These are phyloP conservation scores for Bradynema listronoti DNA, from an alignment of 1,140 invertebrate species.

Conservation along the genomic window DNA sequence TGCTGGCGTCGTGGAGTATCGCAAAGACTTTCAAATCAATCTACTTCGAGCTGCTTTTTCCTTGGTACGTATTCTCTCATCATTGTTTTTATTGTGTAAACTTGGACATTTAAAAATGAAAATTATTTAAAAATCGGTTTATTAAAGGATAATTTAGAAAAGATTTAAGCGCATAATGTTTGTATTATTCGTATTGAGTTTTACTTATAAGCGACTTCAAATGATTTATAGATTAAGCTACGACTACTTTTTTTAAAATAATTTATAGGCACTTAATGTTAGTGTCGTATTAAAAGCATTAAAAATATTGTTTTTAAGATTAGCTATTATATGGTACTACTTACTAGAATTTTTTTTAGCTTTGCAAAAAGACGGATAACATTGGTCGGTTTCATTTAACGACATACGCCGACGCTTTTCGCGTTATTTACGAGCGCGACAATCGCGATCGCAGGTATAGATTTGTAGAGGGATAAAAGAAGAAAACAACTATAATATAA, in stretches of 20 bases:
- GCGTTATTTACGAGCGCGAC: constrained; percentile 39
- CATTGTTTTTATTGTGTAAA: neutral
- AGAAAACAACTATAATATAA: constrained; percentile 2
- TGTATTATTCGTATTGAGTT: neutral
- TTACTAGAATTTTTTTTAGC: constrained; percentile 28
- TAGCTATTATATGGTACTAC: too few species aligned
- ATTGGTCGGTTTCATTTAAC: constrained; percentile 38
- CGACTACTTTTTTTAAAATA: too few species aligned
- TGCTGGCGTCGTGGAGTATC: constrained; percentile 22
- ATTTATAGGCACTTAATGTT: too few species aligned
- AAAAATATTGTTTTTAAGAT: too few species aligned
- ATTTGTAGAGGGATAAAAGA: constrained; percentile 12
- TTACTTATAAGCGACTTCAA: too few species aligned
- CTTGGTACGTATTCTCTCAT: constrained; percentile 27
- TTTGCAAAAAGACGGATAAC: constrained; percentile 48
- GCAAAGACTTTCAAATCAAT: constrained; percentile 46
- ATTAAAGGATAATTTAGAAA: neutral
- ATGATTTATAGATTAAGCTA: too few species aligned
- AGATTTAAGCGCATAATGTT: neutral
- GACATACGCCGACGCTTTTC: constrained; percentile 45
- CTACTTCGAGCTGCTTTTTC: constrained; percentile 46
- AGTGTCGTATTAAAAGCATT: too few species aligned
- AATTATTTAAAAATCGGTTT: neutral
- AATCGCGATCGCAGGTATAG: constrained; percentile 33
- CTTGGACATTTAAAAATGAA: neutral